phyloP scores from a whole-genome alignment of 2,113 vertebrate genomes.

The Brachionichthys hirsutus region DNA sequence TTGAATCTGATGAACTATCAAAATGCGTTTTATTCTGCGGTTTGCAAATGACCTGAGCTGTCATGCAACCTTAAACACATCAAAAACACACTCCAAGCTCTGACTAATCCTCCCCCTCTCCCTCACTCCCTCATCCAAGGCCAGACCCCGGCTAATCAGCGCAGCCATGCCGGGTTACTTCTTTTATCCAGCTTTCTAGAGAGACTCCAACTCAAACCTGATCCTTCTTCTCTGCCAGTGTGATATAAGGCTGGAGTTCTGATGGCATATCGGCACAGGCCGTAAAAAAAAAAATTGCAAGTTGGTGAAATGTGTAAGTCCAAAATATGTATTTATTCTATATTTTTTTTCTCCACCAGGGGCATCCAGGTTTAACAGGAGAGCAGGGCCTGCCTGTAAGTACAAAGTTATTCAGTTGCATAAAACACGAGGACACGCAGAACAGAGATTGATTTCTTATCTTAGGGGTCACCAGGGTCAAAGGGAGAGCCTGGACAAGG shows the following conservation, averaged over 20 bases:
- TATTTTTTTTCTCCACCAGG: conserved; percentile 72
- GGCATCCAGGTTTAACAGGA: conserved; percentile 75
- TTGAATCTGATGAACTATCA: conserved; percentile 40
- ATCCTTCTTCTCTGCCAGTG: conserved; percentile 45
- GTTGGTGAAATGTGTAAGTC: conserved; percentile 5
- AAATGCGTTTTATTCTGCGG: conserved; percentile 41
- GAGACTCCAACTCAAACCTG: conserved; percentile 59
- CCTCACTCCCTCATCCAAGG: conserved; percentile 30
- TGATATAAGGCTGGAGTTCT: conserved; percentile 48
- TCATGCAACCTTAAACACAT: conserved; percentile 57
- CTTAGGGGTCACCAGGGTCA: conserved; percentile 82
- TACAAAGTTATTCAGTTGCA: conserved; percentile 42
- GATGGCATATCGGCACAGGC: conserved; percentile 37
- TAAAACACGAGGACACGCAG: conserved; percentile 3
- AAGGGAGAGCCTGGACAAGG: conserved; percentile 84
- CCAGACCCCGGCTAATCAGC: conserved; percentile 59
- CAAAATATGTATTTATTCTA: conserved; percentile 10
- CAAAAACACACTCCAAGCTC: conserved; percentile 51
- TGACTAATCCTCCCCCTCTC: conserved; percentile 60
- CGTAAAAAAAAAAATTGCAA: conserved; percentile 35
- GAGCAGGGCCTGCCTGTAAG: conserved; percentile 83
- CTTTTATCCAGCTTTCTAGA: conserved; percentile 44
- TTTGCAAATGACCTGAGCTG: conserved; percentile 35
- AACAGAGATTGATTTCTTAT: conserved; percentile 8
- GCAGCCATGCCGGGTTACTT: conserved; percentile 41